These are phyloP conservation scores for Lasiurus cinereus DNA, from an alignment of 2,113 vertebrate genomes.

Conservation along the genomic window DNA sequence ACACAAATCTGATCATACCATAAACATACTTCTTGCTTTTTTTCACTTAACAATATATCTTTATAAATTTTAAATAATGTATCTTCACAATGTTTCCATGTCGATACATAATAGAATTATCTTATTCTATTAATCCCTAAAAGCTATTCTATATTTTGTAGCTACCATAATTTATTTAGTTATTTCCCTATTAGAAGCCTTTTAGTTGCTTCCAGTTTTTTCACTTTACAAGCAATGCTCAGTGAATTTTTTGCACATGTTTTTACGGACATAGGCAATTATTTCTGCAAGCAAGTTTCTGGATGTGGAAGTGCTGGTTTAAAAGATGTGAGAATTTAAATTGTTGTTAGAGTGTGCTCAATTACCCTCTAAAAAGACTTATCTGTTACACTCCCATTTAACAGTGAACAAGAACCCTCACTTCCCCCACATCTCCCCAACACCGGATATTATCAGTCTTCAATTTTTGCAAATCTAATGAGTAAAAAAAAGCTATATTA, in stretches of 20 bases:
- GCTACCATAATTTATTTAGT: slow-evolving; percentile 14
- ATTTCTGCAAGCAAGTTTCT: slow-evolving; percentile 31
- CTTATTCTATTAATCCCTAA: slow-evolving; percentile 47
- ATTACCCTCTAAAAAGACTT: background rate
- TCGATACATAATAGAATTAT: slow-evolving; percentile 27
- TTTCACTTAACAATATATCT: slow-evolving; percentile 12
- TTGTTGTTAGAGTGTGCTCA: slow-evolving; percentile 38
- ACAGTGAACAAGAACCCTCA: background rate
- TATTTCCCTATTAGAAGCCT: background rate
- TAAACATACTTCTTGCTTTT: slow-evolving; percentile 40
- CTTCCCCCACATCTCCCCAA: background rate
- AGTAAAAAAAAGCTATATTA: slow-evolving; percentile 17
- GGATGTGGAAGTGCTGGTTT: background rate
- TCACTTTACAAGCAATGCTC: background rate
- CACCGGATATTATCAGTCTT: background rate
- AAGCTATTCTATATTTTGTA: slow-evolving; percentile 50
- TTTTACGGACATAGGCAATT: background rate
- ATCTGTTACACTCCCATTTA: background rate
- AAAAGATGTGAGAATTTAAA: slow-evolving; percentile 45
- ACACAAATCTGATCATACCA: background rate
- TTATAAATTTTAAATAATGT: background rate
- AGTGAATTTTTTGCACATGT: background rate
- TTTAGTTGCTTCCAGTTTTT: slow-evolving; percentile 33
- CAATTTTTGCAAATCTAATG: slow-evolving; percentile 47
- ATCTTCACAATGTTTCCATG: slow-evolving; percentile 1